Evolutionary conservation across 2,888 invertebrate species (phyloP).

Genomic region (Cephus spinipes): DNA sequence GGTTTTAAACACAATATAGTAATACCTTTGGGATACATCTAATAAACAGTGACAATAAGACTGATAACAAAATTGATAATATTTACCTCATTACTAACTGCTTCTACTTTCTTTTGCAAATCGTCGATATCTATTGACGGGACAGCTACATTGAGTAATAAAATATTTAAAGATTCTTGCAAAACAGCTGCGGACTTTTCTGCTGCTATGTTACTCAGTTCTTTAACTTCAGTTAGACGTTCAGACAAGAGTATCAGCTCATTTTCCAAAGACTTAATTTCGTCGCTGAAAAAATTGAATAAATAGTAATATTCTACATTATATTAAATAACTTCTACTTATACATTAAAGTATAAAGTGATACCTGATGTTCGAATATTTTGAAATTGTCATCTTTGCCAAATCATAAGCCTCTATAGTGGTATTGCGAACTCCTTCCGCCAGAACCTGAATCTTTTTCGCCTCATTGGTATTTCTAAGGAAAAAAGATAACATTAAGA

Average conservation of each 20-base stretch:
- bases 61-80: constrained; percentile 5
- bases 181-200: constrained; percentile 82
- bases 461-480: constrained; percentile 76
- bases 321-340: background rate
- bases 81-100: constrained; percentile 77
- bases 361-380: constrained; percentile 80
- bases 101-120: constrained; percentile 76
- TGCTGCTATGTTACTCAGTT: constrained; percentile 80
- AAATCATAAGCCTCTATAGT: constrained; percentile 84
- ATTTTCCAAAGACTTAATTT: constrained; percentile 74
- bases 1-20: background rate
- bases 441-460: constrained; percentile 78
- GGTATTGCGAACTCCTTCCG: constrained; percentile 84
- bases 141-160: constrained; percentile 81
- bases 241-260: constrained; percentile 78
- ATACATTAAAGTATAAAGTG: background rate
- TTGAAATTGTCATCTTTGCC: constrained; percentile 82
- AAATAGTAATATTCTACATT: background rate
- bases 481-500: constrained; percentile 27
- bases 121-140: constrained; percentile 81
- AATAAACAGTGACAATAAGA: constrained; percentile 2
- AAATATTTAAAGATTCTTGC: constrained; percentile 83
- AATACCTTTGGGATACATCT: background rate
- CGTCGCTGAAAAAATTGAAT: constrained; percentile 69
- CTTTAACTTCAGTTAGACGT: constrained; percentile 77